A percentile compares a stretch with the other conserved stretches of the same genome.
Conservation (phyloP, 1,140 invertebrate genomes). For the Lanistes nyassanus region DNA sequence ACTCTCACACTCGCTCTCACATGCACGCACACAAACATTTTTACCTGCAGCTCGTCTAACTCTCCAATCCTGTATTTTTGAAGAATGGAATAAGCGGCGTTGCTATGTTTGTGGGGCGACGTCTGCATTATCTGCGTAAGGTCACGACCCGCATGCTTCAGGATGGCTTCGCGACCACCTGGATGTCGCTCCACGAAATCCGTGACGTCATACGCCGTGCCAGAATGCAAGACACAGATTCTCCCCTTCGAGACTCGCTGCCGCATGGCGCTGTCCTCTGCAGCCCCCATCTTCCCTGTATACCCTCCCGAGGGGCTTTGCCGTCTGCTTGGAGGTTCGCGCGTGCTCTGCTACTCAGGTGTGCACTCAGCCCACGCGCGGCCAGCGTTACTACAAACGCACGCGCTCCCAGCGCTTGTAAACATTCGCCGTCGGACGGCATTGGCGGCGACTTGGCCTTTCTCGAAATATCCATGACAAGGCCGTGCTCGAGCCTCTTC, state of each 20-base stretch:
- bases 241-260: constrained; percentile 1
- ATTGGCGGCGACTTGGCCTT: too few relatives aligned
- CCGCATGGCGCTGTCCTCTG: constrained; percentile 1
- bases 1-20: too few relatives aligned
- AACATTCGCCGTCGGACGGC: too few relatives aligned
- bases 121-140: constrained; percentile 55
- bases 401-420: too few relatives aligned
- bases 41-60: background rate
- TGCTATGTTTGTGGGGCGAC: constrained; percentile 61
- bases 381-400: too few relatives aligned
- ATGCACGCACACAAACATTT: too few relatives aligned
- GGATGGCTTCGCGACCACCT: constrained; percentile 61
- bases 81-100: constrained; percentile 64
- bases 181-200: constrained; percentile 65
- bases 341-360: too few relatives aligned
- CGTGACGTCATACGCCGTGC: constrained; percentile 64
- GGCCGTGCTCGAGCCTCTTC: too few relatives aligned
- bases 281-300: constrained; percentile 7
- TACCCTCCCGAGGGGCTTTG: too few relatives aligned
- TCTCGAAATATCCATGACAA: too few relatives aligned
- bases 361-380: too few relatives aligned
- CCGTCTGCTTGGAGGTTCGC: too few relatives aligned
- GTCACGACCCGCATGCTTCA: constrained; percentile 57
- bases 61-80: constrained; percentile 60
- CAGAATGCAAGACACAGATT: constrained; percentile 46